Conservation (phyloP, 2,113 vertebrate genomes). For the Austrofundulus limnaeus region DNA sequence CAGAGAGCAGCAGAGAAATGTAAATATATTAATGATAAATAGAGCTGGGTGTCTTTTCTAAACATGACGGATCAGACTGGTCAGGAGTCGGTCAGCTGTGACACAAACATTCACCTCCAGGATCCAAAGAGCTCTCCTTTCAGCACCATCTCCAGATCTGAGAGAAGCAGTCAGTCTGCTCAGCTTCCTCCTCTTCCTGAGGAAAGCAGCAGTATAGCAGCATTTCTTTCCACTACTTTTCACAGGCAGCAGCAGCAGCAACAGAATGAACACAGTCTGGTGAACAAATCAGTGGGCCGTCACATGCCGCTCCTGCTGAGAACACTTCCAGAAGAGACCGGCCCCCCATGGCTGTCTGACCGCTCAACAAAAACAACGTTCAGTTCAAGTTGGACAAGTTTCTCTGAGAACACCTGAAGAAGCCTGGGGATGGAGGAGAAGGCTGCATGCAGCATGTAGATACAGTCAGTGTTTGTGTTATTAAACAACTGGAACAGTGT, state of each 20-base stretch:
- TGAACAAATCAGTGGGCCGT: conserved; percentile 61
- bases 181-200: conserved; percentile 1
- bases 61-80: no score
- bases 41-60: no score
- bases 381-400: background rate
- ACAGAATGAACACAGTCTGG: conserved; percentile 60
- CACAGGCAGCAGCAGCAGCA: conserved; percentile 34
- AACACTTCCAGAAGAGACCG: conserved; percentile 14
- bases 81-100: no score
- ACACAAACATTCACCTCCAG: no score
- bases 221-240: conserved; percentile 28
- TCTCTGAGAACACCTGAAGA: conserved; percentile 20
- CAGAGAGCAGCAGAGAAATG: no score
- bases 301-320: conserved; percentile 63
- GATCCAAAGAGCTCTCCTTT: conserved; percentile 55
- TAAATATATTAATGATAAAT: no score
- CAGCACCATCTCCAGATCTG: conserved; percentile 56
- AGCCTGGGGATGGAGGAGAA: conserved; percentile 5
- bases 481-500: conserved; percentile 66
- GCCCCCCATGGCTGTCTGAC: conserved; percentile 12
- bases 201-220: conserved; percentile 26
- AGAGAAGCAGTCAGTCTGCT: background rate
- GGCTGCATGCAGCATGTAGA: background rate
- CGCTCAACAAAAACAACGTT: conserved; percentile 17
- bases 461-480: conserved; percentile 26